Evolutionary conservation across 2,113 vertebrate genomes (phyloP), one percentile per base, ranked within the genome.

Genomic region (Todiramphus saurophagus): DNA sequence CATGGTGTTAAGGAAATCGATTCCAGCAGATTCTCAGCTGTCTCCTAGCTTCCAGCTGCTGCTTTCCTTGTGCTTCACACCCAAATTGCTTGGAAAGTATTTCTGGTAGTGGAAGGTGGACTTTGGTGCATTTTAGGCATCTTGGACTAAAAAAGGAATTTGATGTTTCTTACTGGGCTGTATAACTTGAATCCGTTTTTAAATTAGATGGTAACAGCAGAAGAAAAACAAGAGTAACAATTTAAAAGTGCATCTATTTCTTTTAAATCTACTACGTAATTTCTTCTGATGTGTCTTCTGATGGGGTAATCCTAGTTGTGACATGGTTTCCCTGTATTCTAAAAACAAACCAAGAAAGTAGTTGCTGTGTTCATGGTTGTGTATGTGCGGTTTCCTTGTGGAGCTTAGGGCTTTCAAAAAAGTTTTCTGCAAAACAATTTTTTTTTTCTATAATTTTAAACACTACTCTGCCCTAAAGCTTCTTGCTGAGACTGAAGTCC

Each of bases 11-110:
- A 68, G 82, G 87, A 44, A 87, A 88, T 91, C 2, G 2, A 43
- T 91, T 89, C 72, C 70, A 82, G 51, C 85, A 87, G 90, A 59
- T 96, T 84, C 33, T 90, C 91, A 96, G 97, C 92, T 96, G 90
- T 94, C 69, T 84, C 46, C 43, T 35, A 60, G n/a, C 30, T 85
- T 93, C 74, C 96, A 96, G 96, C 97, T 98, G 96, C 95, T 69
- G 66, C 63, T 67, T 86, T 27, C 27, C 43, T 66, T 87, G 24
- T 27, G 30, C 63, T 82, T 90, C 89, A 80, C 55, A 70, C 25
- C 16, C 93, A 90, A 31, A 79, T 90, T 95, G 83, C 91, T 95
- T 90, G 95, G 93, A 87, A 96, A 75, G 53, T 87, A 94, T 97
- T 97, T 98, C 77, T 96, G 68, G 39, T 66, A 66, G 60, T 8